Evolutionary conservation across 53 echinoderm and acorn worm genomes (phyloP).

Genomic region (Luidia sarsii): DNA sequence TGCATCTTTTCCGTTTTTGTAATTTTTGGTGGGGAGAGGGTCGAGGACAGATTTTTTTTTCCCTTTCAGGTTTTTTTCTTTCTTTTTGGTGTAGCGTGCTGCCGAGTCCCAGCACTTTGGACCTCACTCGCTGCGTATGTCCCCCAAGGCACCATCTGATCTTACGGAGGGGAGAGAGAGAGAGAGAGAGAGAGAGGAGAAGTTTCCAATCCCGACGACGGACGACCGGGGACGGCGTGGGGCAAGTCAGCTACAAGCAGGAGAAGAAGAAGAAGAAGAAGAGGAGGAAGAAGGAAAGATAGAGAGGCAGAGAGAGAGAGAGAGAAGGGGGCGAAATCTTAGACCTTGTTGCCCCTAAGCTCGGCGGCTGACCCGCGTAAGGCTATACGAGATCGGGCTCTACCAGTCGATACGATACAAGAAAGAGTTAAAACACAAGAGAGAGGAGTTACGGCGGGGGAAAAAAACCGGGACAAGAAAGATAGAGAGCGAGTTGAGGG

Average conservation of each 20-base stretch:
- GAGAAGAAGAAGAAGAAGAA: too few relatives aligned
- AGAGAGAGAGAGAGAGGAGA: too few relatives aligned
- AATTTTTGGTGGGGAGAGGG: too few relatives aligned
- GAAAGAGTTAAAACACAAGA: too few relatives aligned
- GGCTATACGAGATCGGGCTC: slow-evolving; percentile 20
- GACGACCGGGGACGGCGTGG: slow-evolving; percentile 12
- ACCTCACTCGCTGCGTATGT: slow-evolving; percentile 40
- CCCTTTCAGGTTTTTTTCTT: neutral
- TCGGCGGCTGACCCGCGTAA: slow-evolving; percentile 29
- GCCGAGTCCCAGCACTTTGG: neutral
- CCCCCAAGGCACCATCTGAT: slow-evolving; percentile 47
- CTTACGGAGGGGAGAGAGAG: too few relatives aligned
- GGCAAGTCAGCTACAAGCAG: slow-evolving; percentile 13
- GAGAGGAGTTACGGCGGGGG: too few relatives aligned
- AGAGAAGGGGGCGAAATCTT: slow-evolving; percentile 23
- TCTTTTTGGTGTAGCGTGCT: neutral
- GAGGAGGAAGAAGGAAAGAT: too few relatives aligned
- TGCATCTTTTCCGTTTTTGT: too few relatives aligned
- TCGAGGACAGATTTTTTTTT: too few relatives aligned
- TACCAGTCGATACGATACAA: slow-evolving; percentile 54
- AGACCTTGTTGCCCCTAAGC: slow-evolving; percentile 41
- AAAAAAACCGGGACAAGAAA: too few relatives aligned
- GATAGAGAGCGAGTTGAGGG: too few relatives aligned
- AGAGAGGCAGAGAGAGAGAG: too few relatives aligned
- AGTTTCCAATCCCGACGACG: slow-evolving; percentile 50